phyloP scores from a whole-genome alignment of 2,113 vertebrate genomes.

The Kryptolebias marmoratus region DNA sequence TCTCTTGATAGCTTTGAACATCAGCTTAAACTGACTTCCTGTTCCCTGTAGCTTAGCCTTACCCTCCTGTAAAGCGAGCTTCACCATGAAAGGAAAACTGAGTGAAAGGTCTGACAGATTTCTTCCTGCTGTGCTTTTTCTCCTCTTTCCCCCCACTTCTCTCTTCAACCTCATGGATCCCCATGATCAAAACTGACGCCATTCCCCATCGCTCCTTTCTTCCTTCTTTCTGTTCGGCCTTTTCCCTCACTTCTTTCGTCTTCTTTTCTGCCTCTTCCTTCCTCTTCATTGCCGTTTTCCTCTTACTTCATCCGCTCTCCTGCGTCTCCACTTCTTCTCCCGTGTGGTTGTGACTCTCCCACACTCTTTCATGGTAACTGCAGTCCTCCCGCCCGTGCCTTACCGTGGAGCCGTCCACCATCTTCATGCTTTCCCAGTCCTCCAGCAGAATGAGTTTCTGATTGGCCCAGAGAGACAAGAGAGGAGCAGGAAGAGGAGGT shows the following conservation, averaged over 20 bases:
- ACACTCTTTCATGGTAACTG: slow-evolving; percentile 61
- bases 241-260: slow-evolving; percentile 20
- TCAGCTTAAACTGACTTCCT: slow-evolving; percentile 44
- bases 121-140: slow-evolving; percentile 70
- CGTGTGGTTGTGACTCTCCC: slow-evolving; percentile 52
- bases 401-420: slow-evolving; percentile 97
- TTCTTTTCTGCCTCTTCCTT: slow-evolving; percentile 1
- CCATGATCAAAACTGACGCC: slow-evolving; percentile 56
- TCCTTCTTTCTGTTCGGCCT: slow-evolving; percentile 8
- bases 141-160: slow-evolving; percentile 55
- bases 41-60: slow-evolving; percentile 51
- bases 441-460: slow-evolving; percentile 99
- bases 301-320: slow-evolving; percentile 5
- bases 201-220: slow-evolving; percentile 15
- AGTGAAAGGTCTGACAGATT: slow-evolving; percentile 69
- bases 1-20: slow-evolving; percentile 35
- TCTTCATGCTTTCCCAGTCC: slow-evolving; percentile 99
- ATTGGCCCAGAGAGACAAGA: slow-evolving; percentile 74
- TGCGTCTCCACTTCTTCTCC: slow-evolving; percentile 71
- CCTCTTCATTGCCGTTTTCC: slow-evolving; percentile 1
- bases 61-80: slow-evolving; percentile 47
- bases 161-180: slow-evolving; percentile 61
- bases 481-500: slow-evolving; percentile 85
- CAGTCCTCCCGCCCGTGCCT: slow-evolving; percentile 96
- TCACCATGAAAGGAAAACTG: slow-evolving; percentile 45